These are phyloP conservation scores for Encarsia formosa DNA, from an alignment of 2,888 invertebrate genomes.

Conservation along the genomic window DNA sequence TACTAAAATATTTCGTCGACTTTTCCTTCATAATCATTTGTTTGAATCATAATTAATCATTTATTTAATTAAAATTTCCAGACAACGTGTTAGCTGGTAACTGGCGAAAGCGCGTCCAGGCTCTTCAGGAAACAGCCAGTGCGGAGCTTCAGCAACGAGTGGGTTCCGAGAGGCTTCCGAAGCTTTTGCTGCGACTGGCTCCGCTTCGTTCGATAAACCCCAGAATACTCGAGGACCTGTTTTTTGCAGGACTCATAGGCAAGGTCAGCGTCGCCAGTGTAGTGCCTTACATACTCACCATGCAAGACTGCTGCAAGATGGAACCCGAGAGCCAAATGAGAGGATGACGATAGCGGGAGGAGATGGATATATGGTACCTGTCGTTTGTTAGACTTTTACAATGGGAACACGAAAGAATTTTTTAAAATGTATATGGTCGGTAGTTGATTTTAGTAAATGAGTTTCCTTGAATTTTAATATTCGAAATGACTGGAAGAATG, in stretches of 20 bases:
- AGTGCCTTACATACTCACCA: conserved; percentile 82
- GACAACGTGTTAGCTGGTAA: conserved; percentile 46
- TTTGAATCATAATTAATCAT: too few species aligned
- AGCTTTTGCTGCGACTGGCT: conserved; percentile 67
- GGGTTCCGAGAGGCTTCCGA: conserved; percentile 57
- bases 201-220: conserved; percentile 70
- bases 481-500: too few species aligned
- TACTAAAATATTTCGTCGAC: too few species aligned
- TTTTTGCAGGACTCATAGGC: conserved; percentile 87
- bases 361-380: too few species aligned
- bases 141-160: conserved; percentile 54
- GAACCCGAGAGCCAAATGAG: conserved; percentile 47
- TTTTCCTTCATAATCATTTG: too few species aligned
- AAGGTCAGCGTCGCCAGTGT: conserved; percentile 93
- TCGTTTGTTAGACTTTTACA: too few species aligned
- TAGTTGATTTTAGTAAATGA: too few species aligned
- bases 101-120: conserved; percentile 54
- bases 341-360: conserved; percentile 41
- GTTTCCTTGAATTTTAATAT: too few species aligned
- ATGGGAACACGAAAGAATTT: too few species aligned
- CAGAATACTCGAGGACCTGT: conserved; percentile 80
- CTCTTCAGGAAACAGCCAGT: conserved; percentile 55
- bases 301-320: conserved; percentile 49
- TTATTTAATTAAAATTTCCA: conserved; percentile 28
- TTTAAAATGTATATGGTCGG: too few species aligned